Percentiles rank a stretch among this genome's conserved stretches.
These are phyloP conservation scores for Cavia aperea DNA, from an alignment of 2,113 vertebrate genomes.

Conservation along the genomic window DNA sequence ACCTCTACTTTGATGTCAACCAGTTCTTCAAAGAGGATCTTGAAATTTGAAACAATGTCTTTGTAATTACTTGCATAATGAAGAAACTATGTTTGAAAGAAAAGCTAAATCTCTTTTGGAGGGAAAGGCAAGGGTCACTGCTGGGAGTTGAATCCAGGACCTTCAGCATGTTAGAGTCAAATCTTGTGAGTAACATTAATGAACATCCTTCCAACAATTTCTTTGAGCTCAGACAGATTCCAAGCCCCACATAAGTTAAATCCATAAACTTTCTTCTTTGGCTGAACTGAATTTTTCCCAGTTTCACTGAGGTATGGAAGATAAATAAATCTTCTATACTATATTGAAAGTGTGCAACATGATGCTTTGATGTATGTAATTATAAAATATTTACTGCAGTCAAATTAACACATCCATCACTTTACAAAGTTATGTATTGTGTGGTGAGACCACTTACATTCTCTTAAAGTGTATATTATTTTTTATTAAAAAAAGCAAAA, in stretches of 20 bases:
- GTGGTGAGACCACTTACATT: not conserved
- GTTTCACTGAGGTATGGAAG: not conserved
- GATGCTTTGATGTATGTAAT: not conserved
- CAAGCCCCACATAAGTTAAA: not conserved
- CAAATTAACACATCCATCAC: not conserved
- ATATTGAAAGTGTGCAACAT: not conserved
- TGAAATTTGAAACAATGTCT: not conserved
- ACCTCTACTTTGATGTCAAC: not conserved
- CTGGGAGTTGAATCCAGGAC: not conserved
- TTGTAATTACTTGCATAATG: slow-evolving; percentile 8
- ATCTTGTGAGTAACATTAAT: not conserved
- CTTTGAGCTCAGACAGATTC: not conserved
- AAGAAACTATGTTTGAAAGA: not conserved
- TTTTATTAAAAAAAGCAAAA: not conserved
- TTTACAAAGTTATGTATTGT: not conserved
- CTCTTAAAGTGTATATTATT: not conserved
- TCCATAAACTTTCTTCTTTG: slow-evolving; percentile 12
- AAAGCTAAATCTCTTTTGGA: not conserved
- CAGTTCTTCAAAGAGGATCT: not conserved
- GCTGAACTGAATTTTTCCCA: not conserved
- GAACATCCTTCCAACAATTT: not conserved
- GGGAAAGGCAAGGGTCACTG: not conserved
- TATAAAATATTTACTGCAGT: not conserved
- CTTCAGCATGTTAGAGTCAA: not conserved
- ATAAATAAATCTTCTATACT: not conserved